Evolutionary conservation across 1,140 invertebrate species (phyloP).

Genomic region (Charaxes varanes): DNA sequence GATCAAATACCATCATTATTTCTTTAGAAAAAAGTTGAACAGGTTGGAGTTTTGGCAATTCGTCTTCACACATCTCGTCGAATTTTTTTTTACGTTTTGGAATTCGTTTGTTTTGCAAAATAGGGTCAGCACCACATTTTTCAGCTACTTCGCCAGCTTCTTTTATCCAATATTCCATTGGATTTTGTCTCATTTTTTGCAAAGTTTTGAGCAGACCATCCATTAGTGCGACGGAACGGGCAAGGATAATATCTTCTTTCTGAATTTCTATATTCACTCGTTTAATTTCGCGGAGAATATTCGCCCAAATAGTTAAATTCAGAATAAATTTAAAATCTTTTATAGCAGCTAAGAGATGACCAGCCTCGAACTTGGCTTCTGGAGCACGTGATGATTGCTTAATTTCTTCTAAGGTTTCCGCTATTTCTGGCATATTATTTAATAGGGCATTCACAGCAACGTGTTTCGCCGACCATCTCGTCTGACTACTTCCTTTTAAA

Average conservation of each 20-base stretch:
- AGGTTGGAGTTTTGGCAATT: conserved; percentile 17
- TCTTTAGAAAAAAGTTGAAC: conserved; percentile 21
- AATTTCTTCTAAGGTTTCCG: conserved; percentile 11
- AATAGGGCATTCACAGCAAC: conserved; percentile 12
- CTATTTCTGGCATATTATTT: conserved; percentile 8
- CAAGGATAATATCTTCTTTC: conserved; percentile 23
- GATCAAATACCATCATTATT: conserved; percentile 25
- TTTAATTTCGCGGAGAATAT: conserved; percentile 24
- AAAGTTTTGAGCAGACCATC: conserved; percentile 19
- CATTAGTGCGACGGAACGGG: conserved; percentile 21
- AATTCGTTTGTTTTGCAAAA: conserved; percentile 21
- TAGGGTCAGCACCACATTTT: conserved; percentile 15
- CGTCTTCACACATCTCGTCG: conserved; percentile 19
- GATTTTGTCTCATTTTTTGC: conserved; percentile 24
- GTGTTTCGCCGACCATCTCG: conserved; percentile 8
- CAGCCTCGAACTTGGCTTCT: conserved; percentile 16
- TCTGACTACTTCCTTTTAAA: conserved; percentile 15
- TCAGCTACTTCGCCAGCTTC: conserved; percentile 14
- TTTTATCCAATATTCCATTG: conserved; percentile 22
- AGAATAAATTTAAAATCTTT: conserved; percentile 17
- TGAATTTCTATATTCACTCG: conserved; percentile 21
- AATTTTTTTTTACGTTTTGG: conserved; percentile 20
- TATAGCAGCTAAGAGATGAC: conserved; percentile 16
- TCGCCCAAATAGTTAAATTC: conserved; percentile 20
- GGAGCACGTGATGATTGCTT: conserved; percentile 17